Percentiles rank a stretch among this genome's conserved stretches.
Conservation (phyloP, 2,888 invertebrate species). For the Agriopis marginaria region DNA sequence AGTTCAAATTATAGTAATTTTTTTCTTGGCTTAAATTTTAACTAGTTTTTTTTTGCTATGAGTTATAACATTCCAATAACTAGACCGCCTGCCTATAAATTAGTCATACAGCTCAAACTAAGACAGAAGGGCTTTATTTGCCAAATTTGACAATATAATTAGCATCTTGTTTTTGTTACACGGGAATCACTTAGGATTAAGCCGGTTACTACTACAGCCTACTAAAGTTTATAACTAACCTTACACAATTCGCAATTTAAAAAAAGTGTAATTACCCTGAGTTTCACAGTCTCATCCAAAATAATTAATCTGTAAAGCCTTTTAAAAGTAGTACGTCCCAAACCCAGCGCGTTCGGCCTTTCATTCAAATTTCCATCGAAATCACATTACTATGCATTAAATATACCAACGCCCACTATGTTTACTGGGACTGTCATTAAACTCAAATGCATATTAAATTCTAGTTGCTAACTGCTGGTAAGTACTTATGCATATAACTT, state of each 20-base stretch:
- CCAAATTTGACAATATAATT: conserved; percentile 22
- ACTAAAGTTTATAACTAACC: no score
- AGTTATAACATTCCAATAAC: no score
- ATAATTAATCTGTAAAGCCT: conserved; percentile 9
- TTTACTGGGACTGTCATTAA: conserved; percentile 33
- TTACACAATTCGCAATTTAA: no score
- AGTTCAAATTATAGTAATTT: no score
- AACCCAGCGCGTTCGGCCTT: conserved; percentile 35
- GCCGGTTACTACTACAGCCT: no score
- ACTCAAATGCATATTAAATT: conserved; percentile 22
- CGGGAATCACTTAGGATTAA: no score
- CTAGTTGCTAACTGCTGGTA: conserved; percentile 11
- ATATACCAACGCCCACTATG: conserved; percentile 35
- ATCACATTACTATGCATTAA: conserved; percentile 63
- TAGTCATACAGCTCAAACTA: conserved; percentile 9
- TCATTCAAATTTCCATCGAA: conserved; percentile 53
- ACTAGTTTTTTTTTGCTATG: conserved; percentile 9
- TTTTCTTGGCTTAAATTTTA: conserved; percentile 1
- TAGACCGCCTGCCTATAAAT: conserved; percentile 1
- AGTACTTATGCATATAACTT: conserved; percentile 17
- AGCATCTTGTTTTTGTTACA: conserved; percentile 2
- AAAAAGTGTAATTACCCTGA: no score
- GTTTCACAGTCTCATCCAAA: neutral
- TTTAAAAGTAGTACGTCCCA: conserved; percentile 20
- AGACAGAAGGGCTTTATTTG: conserved; percentile 9